Percentiles rank a stretch among this genome's conserved stretches.
These are phyloP conservation scores for Thomomys bottae DNA, from an alignment of 2,113 vertebrate species.

Conservation along the genomic window DNA sequence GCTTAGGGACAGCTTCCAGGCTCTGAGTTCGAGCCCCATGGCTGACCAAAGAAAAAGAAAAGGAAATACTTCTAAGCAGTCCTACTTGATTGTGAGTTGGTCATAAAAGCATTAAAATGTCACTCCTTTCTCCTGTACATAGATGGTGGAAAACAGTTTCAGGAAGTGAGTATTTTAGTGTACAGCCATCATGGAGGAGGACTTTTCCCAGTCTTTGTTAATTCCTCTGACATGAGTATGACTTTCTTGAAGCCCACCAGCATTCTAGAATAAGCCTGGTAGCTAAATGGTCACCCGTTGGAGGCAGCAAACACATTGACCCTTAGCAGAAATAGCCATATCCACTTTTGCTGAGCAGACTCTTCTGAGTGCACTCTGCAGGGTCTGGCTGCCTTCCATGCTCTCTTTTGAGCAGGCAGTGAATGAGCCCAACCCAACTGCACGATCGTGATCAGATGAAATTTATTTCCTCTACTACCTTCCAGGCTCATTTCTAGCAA, in stretches of 20 bases:
- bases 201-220: background rate
- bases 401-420: background rate
- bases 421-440: background rate
- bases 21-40: too few relatives aligned
- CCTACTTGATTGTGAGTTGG: background rate
- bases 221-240: background rate
- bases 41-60: too few relatives aligned
- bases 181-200: background rate
- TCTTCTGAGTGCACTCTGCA: background rate
- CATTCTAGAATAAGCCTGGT: background rate
- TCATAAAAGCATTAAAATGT: background rate
- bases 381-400: background rate
- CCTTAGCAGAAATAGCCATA: background rate
- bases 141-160: background rate
- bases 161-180: background rate
- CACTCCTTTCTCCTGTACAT: background rate
- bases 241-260: background rate
- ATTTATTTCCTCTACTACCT: constrained; percentile 12
- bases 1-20: too few relatives aligned
- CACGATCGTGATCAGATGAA: background rate
- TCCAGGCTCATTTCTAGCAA: background rate
- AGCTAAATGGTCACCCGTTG: background rate
- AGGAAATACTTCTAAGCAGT: background rate
- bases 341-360: background rate
- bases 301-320: background rate